Base-by-base conservation (phyloP, 2,113 vertebrate genomes). In the Cololabis saira region DNA sequence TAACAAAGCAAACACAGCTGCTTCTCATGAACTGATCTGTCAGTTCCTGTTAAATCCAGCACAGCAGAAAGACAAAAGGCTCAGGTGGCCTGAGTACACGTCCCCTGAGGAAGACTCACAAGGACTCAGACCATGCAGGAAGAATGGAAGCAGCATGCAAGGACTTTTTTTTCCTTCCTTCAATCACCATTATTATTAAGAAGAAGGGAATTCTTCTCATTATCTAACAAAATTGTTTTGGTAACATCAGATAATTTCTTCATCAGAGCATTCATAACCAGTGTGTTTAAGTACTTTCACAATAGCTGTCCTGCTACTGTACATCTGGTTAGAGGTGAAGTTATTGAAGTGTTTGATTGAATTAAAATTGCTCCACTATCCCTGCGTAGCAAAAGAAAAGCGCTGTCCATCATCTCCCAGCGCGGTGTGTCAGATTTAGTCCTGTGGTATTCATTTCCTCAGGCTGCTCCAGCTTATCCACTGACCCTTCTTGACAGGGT, bases 181-280 rank as follows among this genome's bases (percentile, higher is more conserved):
- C 24, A 27, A 5, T 27, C 24, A 27, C 24, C 24, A 5, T 27
- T 27, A 27, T 27, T 69, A 69, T 84, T 76, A 71, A 67, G 78
- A 77, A 90, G n/a, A 90, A 89, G 85, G 85, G 79, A 76, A 87
- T 74, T 59, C 76, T 69, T 79, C 68, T 57, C 62, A 69, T 72
- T 78, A 80, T 65, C 58, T 53, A 61, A 81, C 62, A 71, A 74
- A 78, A 71, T 71, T 76, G 69, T 66, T 67, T 67, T 40, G 19
- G 47, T 68, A 76, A 76, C 76, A 75, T 85, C 78, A 82, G 22
- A 77, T 53, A 65, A 70, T 65, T 79, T 73, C 43, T 62, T 47
- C 70, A 80, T 54, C 16, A 56, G 70, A 78, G 78, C 59, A 73
- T 61, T 16, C 67, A 67, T 17, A 19, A 22, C 19, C 72, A 62